Conservation (phyloP, 2,113 vertebrate species). For the Xerus inauris region DNA sequence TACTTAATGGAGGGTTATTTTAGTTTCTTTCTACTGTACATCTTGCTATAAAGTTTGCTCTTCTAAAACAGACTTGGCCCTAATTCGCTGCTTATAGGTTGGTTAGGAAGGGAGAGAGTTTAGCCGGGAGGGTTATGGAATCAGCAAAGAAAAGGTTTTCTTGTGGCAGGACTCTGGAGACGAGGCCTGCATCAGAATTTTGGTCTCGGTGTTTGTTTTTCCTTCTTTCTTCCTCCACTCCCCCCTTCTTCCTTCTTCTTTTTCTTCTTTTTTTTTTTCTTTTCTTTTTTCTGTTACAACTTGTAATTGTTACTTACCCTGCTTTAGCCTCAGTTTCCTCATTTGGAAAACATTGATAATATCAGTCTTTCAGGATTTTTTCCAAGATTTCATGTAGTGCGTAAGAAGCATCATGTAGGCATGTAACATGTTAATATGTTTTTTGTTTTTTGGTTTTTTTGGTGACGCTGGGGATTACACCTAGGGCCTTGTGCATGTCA, state of each 20-base stretch:
- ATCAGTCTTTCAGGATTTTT: neutral
- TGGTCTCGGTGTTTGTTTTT: neutral
- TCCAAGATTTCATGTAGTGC: neutral
- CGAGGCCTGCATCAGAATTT: neutral
- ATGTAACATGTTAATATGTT: neutral
- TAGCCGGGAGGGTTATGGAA: neutral
- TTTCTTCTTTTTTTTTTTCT: neutral
- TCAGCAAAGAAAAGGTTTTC: constrained; percentile 33
- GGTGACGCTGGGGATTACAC: too few species aligned
- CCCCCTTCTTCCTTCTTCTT: neutral
- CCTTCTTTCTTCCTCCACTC: neutral
- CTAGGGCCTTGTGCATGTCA: too few species aligned
- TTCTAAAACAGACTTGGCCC: constrained; percentile 41
- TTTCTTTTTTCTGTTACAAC: neutral
- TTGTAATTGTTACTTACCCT: constrained; percentile 2
- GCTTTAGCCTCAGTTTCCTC: constrained; percentile 36
- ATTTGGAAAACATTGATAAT: constrained; percentile 35
- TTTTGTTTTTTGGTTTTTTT: too few species aligned
- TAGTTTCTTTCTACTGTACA: constrained; percentile 55
- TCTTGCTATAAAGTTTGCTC: constrained; percentile 54
- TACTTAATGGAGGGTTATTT: constrained; percentile 63
- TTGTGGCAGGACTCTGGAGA: constrained; percentile 24
- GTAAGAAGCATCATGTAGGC: neutral
- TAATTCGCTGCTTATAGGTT: neutral
- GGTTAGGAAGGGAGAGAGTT: neutral